A percentile compares a stretch with the other conserved stretches of the same genome.
phyloP scores from a whole-genome alignment of 1,140 invertebrate species.

The Portunus trituberculatus region DNA sequence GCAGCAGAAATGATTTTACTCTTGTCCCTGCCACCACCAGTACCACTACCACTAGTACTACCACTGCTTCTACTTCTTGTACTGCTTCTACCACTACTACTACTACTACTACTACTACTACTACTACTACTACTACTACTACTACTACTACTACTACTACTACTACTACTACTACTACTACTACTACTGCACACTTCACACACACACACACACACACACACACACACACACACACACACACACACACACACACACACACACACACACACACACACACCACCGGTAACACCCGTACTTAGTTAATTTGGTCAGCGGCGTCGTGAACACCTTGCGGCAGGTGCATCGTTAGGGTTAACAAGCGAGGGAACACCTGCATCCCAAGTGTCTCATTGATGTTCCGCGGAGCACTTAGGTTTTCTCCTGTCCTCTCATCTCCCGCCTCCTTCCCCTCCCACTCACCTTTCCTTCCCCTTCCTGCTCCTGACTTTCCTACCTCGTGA shows the following conservation, averaged over 20 bases:
- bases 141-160: conserved; percentile 30
- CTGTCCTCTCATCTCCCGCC: not conserved
- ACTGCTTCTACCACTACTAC: not conserved
- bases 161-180: conserved; percentile 44
- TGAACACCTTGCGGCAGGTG: conserved; percentile 34
- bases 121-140: conserved; percentile 10
- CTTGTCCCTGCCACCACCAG: not conserved
- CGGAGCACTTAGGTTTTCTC: not conserved
- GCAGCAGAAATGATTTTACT: not conserved
- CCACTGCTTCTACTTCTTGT: not conserved
- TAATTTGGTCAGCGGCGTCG: conserved; percentile 37
- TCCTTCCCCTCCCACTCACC: not conserved
- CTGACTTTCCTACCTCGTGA: too few relatives aligned
- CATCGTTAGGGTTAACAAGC: conserved; percentile 29
- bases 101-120: not conserved
- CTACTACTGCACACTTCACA: not conserved
- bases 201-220: not conserved
- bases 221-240: not conserved
- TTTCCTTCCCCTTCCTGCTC: not conserved
- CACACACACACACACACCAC: not conserved
- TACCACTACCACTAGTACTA: not conserved
- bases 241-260: conserved; percentile 29
- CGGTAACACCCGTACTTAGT: not conserved
- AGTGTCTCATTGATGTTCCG: not conserved
- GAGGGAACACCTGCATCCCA: conserved; percentile 33